These are phyloP conservation scores for Coelopa pilipes DNA, from an alignment of 2,888 invertebrate genomes.

Conservation along the genomic window DNA sequence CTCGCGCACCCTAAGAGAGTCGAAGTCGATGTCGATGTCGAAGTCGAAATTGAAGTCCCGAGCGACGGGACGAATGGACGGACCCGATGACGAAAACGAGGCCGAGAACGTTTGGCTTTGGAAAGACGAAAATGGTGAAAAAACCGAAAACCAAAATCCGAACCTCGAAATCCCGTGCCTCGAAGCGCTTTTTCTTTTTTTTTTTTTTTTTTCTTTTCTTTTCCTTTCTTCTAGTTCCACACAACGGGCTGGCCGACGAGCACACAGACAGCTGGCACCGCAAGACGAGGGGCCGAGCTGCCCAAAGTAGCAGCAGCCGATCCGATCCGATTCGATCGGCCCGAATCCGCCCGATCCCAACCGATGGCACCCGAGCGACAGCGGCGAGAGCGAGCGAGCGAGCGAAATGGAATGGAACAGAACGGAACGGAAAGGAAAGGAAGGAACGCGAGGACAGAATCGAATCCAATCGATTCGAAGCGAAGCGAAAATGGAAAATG, in stretches of 20 bases:
- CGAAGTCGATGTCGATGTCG: too few relatives aligned
- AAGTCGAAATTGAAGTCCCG: too few relatives aligned
- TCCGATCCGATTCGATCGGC: constrained; percentile 9
- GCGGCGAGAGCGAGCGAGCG: neutral
- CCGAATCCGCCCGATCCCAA: too few relatives aligned
- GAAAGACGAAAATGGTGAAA: neutral
- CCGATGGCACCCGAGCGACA: neutral
- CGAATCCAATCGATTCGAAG: neutral
- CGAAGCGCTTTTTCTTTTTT: too few relatives aligned
- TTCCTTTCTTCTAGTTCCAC: constrained; percentile 28
- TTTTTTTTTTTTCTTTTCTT: too few relatives aligned
- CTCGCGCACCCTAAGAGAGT: too few relatives aligned
- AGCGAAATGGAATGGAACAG: neutral
- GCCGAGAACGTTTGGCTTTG: neutral
- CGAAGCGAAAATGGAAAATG: too few relatives aligned
- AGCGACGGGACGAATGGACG: too few relatives aligned
- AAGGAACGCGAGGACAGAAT: neutral
- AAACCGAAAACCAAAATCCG: neutral
- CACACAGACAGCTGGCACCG: constrained; percentile 29
- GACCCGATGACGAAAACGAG: too few relatives aligned
- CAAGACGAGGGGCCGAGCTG: constrained; percentile 26
- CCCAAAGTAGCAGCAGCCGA: constrained; percentile 20
- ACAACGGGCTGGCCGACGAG: constrained; percentile 28
- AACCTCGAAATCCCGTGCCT: constrained; percentile 28
- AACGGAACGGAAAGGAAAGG: neutral